Evolutionary conservation across 30 jellyfish, hydroid and myxozoan species (phyloP), one percentile per base, ranked within the genome.

Genomic region (Hydra vulgaris): DNA sequence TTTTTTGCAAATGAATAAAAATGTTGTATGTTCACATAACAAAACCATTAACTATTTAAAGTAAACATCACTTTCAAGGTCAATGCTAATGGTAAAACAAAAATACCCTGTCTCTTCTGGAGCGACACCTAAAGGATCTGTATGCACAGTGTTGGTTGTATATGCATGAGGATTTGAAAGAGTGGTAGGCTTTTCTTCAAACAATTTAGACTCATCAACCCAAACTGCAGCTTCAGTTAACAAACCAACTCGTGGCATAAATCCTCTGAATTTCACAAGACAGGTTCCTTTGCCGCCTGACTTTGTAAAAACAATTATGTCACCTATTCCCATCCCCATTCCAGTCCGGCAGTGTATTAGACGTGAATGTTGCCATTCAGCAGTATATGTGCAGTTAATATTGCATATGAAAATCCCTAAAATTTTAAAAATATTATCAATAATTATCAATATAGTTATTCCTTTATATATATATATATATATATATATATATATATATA

Each of bases 101-200:
- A 68, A 68, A 3, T 76, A 91, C 98, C 98, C 98, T 22, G 98
- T 91, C 72, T 91, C 98, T 66, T 84, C 95, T 25, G 96, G 98
- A 22, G 98, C 98, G 26, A 91, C 98, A 7, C 98, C 98, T 19
- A 91, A 73, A 8, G 98, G 98, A 69, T 91, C 98, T 61, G 83
- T 81, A 54, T 81, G 82, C 72, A 81, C 53, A 67, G 26, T 83
- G 20, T 73, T 73, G 26, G 95, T 95, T 80, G 98, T 80, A 25
- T 80, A 71, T 0, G 87, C 86, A 18, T 96, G 71, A 22, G 96
- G 78, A n/a, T 78, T 82, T 7, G 98, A 83, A 25, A 91, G 71
- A 23, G 95, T 94, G 17, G 90, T 87, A 27, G 91, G 96, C 69
- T 91, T 91, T 86, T 91, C 98, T 82, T 91, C 98, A 86, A 91